Evolutionary conservation across 2,797 vertebrate species (phyloP).

Genomic region (Sebastiscus albofasciatus): DNA sequence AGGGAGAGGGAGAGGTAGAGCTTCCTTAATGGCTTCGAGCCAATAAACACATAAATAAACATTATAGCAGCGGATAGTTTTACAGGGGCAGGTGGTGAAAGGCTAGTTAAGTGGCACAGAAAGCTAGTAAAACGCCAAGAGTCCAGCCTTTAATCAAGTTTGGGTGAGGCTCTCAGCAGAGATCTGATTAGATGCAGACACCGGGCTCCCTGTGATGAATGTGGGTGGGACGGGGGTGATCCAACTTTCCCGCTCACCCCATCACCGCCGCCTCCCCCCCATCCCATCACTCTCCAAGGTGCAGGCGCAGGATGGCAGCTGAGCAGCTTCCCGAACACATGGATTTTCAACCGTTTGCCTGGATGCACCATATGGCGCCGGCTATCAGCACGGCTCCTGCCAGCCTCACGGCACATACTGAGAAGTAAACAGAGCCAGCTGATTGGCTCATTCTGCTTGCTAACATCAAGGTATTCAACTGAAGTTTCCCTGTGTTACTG

Average conservation of each 20-base stretch:
- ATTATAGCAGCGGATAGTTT: slow-evolving; percentile 75
- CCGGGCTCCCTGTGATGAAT: slow-evolving; percentile 73
- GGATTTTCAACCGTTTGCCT: slow-evolving; percentile 61
- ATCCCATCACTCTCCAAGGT: slow-evolving; percentile 46
- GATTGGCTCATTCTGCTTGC: slow-evolving; percentile 27
- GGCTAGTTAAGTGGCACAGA: slow-evolving; percentile 75
- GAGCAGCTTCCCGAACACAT: slow-evolving; percentile 66
- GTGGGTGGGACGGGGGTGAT: slow-evolving; percentile 39
- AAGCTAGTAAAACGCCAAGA: slow-evolving; percentile 75
- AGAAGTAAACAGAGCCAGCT: slow-evolving; percentile 30
- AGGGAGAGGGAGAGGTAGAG: slow-evolving; percentile 25
- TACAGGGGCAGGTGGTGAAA: slow-evolving; percentile 79
- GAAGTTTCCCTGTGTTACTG: neutral
- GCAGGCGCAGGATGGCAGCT: slow-evolving; percentile 62
- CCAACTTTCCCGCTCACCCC: slow-evolving; percentile 23
- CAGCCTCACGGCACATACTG: slow-evolving; percentile 30
- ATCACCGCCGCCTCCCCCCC: neutral
- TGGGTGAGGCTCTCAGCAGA: slow-evolving; percentile 69
- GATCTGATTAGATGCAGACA: slow-evolving; percentile 82
- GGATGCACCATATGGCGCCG: slow-evolving; percentile 71
- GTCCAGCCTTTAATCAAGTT: slow-evolving; percentile 83
- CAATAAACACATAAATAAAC: slow-evolving; percentile 83
- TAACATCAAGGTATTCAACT: slow-evolving; percentile 5
- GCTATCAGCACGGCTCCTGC: slow-evolving; percentile 49
- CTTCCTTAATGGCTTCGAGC: slow-evolving; percentile 72